Conservation (phyloP, 1,140 invertebrate species). For the Drosophila cardini region DNA sequence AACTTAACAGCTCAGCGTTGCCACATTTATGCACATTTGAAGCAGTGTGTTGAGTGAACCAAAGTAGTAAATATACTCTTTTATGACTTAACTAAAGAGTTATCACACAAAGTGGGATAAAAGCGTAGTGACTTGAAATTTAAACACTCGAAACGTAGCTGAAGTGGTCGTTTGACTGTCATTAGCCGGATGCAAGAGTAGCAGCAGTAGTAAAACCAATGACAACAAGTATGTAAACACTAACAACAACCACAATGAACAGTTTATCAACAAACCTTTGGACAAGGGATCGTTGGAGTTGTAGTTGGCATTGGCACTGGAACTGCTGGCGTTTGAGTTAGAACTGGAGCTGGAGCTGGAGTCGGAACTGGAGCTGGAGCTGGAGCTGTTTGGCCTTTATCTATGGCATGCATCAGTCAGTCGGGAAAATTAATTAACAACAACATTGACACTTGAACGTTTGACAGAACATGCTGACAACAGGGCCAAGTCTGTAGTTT, state of each 20-base stretch:
- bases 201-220: constrained; percentile 30
- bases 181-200: constrained; percentile 59
- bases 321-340: no score
- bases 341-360: constrained; percentile 9
- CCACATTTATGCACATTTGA: no score
- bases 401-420: constrained; percentile 80
- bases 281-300: constrained; percentile 13
- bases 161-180: constrained; percentile 66
- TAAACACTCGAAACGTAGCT: constrained; percentile 61
- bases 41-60: no score
- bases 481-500: constrained; percentile 8
- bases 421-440: constrained; percentile 80
- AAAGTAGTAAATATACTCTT: background rate
- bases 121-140: constrained; percentile 66
- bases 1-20: background rate
- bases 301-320: background rate
- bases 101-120: constrained; percentile 1
- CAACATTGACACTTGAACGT: constrained; percentile 81
- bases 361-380: background rate
- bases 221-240: constrained; percentile 24
- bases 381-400: constrained; percentile 50
- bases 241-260: constrained; percentile 47
- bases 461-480: constrained; percentile 70
- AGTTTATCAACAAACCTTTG: constrained; percentile 47
- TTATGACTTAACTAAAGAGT: constrained; percentile 2